phyloP scores from a whole-genome alignment of 2,113 vertebrate species.

The Hippopotamus amphibius region DNA sequence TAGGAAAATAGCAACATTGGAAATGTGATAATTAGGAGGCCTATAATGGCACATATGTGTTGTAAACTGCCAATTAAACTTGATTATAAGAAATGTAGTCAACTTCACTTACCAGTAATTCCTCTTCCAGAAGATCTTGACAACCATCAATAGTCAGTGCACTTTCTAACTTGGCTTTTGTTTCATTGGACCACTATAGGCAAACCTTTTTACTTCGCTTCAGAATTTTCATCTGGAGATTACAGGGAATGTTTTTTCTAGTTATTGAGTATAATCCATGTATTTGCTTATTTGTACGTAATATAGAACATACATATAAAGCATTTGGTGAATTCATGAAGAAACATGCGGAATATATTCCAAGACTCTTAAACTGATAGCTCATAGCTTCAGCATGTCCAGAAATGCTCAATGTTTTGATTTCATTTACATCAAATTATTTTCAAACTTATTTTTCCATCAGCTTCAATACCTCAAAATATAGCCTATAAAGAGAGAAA shows the following conservation, averaged over 20 bases:
- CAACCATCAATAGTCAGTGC: background rate
- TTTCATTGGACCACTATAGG: background rate
- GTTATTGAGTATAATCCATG: background rate
- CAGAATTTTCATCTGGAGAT: background rate
- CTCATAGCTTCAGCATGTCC: background rate
- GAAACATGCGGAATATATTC: background rate
- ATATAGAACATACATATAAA: background rate
- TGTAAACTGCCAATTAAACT: constrained; percentile 64
- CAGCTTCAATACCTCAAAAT: constrained; percentile 1
- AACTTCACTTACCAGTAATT: constrained; percentile 38
- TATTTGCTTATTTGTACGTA: background rate
- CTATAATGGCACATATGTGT: constrained; percentile 4
- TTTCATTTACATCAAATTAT: constrained; percentile 22
- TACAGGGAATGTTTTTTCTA: background rate
- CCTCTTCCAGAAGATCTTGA: background rate
- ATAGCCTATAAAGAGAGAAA: background rate
- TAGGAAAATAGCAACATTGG: constrained; percentile 39
- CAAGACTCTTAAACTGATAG: background rate
- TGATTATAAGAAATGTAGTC: constrained; percentile 40
- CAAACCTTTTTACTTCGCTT: background rate
- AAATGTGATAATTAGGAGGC: constrained; percentile 62
- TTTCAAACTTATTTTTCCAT: background rate
- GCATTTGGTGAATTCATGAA: background rate
- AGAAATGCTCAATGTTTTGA: background rate
- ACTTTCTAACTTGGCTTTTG: background rate